A percentile compares a stretch with the other conserved stretches of the same genome.
These are phyloP conservation scores for Rhadina sibilatrix DNA, from an alignment of 2,113 vertebrate species.

Conservation along the genomic window DNA sequence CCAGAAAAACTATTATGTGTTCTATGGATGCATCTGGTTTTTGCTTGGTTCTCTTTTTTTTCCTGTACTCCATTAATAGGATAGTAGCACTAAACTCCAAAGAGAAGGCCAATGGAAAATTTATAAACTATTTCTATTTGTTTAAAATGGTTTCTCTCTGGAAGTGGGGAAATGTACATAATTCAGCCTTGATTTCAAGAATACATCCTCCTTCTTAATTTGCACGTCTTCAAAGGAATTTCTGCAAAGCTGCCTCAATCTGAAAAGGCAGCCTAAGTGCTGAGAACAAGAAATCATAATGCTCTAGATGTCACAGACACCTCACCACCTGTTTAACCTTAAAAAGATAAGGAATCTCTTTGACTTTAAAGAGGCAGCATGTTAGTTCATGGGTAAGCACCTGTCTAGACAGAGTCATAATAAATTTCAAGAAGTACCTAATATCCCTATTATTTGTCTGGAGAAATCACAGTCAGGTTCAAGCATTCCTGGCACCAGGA, in stretches of 20 bases:
- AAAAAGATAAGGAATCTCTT: constrained; percentile 30
- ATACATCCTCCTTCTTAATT: not conserved
- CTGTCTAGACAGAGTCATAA: constrained; percentile 36
- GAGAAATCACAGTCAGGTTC: not conserved
- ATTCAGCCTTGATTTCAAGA: not conserved
- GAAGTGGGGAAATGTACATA: not conserved
- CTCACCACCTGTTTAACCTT: constrained; percentile 20
- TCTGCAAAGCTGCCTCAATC: not conserved
- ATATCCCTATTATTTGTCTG: constrained; percentile 25
- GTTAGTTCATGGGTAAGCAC: not conserved
- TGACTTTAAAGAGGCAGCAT: not conserved
- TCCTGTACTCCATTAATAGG: not conserved
- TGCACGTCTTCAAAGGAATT: not conserved
- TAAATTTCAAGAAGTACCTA: constrained; percentile 25
- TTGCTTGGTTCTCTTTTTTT: not conserved
- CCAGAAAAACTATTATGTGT: not conserved
- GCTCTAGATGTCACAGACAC: constrained; percentile 6
- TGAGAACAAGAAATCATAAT: not conserved
- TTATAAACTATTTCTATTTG: not conserved
- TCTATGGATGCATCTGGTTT: not conserved
- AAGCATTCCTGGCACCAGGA: not conserved
- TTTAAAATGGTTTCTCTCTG: not conserved
- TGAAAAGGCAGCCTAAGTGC: not conserved
- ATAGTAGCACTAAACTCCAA: not conserved
- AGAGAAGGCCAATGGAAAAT: not conserved